Evolutionary conservation across 2,888 invertebrate species (phyloP).

Genomic region (Molorchus minor): DNA sequence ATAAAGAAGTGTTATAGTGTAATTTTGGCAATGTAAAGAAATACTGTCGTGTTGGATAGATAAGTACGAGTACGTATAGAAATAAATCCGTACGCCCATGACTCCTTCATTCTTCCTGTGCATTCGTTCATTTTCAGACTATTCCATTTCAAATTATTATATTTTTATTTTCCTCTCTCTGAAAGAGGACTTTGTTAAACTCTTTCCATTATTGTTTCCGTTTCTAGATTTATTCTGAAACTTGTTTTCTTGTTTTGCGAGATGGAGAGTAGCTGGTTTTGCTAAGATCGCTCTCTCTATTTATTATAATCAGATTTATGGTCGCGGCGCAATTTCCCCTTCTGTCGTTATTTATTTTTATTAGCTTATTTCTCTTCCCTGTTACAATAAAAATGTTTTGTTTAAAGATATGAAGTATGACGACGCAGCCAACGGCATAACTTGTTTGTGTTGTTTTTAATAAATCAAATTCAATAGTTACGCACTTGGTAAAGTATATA

Average conservation of each 20-base stretch:
- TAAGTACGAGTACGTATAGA: too few species aligned
- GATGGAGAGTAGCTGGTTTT: constrained; percentile 32
- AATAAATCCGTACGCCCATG: constrained; percentile 19
- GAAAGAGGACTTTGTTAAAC: constrained; percentile 47
- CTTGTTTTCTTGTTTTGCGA: constrained; percentile 45
- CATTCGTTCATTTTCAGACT: constrained; percentile 52
- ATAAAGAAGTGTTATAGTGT: too few species aligned
- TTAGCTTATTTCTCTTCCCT: constrained; percentile 22
- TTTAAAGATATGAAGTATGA: constrained; percentile 14
- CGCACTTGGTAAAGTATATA: too few species aligned
- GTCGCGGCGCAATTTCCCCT: constrained; percentile 13
- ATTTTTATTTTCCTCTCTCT: constrained; percentile 56
- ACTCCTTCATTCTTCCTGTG: neutral
- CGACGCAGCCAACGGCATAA: too few species aligned
- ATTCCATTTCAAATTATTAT: constrained; percentile 61
- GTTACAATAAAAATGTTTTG: constrained; percentile 22
- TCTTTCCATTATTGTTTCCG: constrained; percentile 45
- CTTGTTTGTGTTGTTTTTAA: too few species aligned
- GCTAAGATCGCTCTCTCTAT: constrained; percentile 38
- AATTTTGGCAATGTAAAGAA: too few species aligned
- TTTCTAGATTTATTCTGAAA: constrained; percentile 48
- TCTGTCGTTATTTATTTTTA: constrained; percentile 23
- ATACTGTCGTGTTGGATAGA: too few species aligned
- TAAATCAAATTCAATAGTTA: too few species aligned
- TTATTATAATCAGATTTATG: constrained; percentile 34